Conservation (phyloP, 2,113 vertebrate genomes). For the Nothobranchius kuhntae region DNA sequence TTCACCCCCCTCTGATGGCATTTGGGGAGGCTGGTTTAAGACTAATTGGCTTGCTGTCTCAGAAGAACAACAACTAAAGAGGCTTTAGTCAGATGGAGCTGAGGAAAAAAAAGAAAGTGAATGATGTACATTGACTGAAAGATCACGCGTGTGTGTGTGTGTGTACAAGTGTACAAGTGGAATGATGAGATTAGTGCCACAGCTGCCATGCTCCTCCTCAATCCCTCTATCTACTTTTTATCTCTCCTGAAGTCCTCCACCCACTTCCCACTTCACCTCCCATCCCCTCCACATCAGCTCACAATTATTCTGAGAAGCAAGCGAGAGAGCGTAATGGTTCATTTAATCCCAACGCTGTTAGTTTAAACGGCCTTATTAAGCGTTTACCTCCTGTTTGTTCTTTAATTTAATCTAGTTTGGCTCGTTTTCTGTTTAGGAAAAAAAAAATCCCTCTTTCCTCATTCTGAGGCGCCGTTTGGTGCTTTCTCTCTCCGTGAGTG, state of each 20-base stretch:
- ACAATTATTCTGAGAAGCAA: conserved; percentile 43
- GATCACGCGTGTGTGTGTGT: conserved; percentile 30
- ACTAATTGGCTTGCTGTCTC: conserved; percentile 56
- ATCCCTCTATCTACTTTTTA: conserved; percentile 36
- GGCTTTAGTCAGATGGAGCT: conserved; percentile 21
- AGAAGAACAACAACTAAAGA: conserved; percentile 44
- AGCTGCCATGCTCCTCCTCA: conserved; percentile 61
- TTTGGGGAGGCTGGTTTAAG: conserved; percentile 47
- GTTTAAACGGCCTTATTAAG: conserved; percentile 63
- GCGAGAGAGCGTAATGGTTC: conserved; percentile 63
- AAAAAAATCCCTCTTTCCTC: conserved; percentile 15
- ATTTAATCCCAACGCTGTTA: conserved; percentile 69
- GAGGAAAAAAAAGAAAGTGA: conserved; percentile 21
- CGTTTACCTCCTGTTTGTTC: conserved; percentile 49
- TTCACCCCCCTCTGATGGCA: conserved; percentile 50
- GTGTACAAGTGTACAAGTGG: conserved; percentile 37
- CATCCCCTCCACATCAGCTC: background rate
- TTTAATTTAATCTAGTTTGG: conserved; percentile 57
- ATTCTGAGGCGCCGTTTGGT: conserved; percentile 13
- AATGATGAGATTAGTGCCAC: conserved; percentile 71
- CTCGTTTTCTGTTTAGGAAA: conserved; percentile 30
- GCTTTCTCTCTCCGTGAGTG: conserved; percentile 20
- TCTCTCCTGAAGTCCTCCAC: conserved; percentile 7
- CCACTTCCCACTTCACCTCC: conserved; percentile 13
- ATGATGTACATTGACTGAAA: conserved; percentile 38